Conservation (phyloP, 1,140 invertebrate species). For the Eurosta solidaginis region DNA sequence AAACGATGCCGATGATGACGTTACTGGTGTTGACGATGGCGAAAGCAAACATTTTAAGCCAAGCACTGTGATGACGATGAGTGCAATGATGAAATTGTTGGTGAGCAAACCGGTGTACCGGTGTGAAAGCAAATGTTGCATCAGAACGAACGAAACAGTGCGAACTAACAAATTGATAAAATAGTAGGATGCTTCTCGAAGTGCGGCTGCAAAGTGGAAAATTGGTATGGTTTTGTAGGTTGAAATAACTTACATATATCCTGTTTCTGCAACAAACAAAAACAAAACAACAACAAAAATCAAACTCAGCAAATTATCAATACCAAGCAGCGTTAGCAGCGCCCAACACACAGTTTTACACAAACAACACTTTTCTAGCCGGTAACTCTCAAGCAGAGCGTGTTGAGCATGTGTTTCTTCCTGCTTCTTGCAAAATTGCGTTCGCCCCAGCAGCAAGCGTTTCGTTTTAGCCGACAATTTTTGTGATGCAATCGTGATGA, state of each 20-base stretch:
- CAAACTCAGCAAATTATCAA: neutral
- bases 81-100: constrained; percentile 6
- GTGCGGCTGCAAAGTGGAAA: constrained; percentile 11
- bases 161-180: neutral
- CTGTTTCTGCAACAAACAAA: neutral
- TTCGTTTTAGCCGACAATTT: constrained; percentile 4
- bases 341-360: neutral
- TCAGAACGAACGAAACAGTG: too few relatives aligned
- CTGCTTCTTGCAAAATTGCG: neutral
- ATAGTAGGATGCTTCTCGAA: neutral
- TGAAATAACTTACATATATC: neutral
- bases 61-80: constrained; percentile 14
- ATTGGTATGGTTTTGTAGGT: neutral
- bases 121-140: too few relatives aligned
- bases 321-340: neutral
- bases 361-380: neutral
- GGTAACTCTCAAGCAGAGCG: neutral
- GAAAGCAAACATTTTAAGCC: too few relatives aligned
- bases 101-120: neutral
- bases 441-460: neutral
- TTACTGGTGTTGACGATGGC: neutral
- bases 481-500: constrained; percentile 39
- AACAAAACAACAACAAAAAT: neutral
- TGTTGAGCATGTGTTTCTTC: neutral
- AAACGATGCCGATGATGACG: neutral